Percentiles rank a stretch among this genome's conserved stretches.
Evolutionary conservation across 2,888 invertebrate species (phyloP).

Genomic region (Harpalus rubripes): DNA sequence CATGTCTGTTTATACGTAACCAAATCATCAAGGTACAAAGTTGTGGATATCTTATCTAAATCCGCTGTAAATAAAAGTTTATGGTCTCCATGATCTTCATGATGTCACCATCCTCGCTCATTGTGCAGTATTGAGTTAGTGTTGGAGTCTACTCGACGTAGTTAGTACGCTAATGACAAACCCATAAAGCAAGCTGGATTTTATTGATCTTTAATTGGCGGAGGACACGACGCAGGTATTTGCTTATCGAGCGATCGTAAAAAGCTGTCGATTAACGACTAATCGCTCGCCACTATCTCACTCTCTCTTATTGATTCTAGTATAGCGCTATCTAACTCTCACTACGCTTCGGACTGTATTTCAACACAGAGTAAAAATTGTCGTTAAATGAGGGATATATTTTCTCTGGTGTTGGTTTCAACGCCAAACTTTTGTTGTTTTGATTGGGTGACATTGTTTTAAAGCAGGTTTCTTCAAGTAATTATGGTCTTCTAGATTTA

Average conservation of each 20-base stretch:
- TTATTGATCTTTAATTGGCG: conserved; percentile 67
- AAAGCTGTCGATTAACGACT: conserved; percentile 66
- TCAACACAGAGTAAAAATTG: conserved; percentile 48
- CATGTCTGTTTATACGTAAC: conserved; percentile 25
- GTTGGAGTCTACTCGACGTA: not conserved
- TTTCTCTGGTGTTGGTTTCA: conserved; percentile 38
- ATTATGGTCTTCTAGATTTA: conserved; percentile 18
- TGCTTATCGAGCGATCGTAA: conserved; percentile 64
- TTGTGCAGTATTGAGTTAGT: conserved; percentile 47
- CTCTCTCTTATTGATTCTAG: not conserved
- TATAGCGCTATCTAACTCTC: conserved; percentile 1
- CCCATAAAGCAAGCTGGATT: conserved; percentile 62
- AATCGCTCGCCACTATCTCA: conserved; percentile 52
- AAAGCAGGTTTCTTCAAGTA: conserved; percentile 22
- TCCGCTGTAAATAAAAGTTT: conserved; percentile 46
- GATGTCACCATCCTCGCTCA: conserved; percentile 22
- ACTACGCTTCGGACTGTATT: conserved; percentile 24
- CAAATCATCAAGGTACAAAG: conserved; percentile 53
- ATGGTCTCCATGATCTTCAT: conserved; percentile 18
- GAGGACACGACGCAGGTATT: conserved; percentile 64
- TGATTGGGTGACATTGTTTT: conserved; percentile 44
- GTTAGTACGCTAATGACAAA: conserved; percentile 60
- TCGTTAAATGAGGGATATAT: conserved; percentile 49
- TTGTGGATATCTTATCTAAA: conserved; percentile 55
- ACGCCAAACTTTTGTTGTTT: conserved; percentile 45